Conservation (phyloP, 2,797 vertebrate genomes). For the Oreochromis grahami region DNA sequence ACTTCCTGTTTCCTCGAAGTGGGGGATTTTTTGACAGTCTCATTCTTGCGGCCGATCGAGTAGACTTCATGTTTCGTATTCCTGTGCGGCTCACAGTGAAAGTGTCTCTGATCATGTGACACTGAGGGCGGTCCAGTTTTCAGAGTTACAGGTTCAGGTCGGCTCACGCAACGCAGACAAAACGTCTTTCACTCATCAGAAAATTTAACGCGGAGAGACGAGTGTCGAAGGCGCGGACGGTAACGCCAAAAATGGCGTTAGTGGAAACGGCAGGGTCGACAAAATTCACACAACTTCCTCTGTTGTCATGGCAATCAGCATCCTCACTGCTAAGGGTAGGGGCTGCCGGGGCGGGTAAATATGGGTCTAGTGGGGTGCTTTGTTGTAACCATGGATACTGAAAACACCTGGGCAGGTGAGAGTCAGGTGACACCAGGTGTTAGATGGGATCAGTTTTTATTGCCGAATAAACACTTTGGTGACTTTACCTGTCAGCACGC, state of each 20-base stretch:
- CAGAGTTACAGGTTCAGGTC: no score
- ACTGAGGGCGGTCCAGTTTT: no score
- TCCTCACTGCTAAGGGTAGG: background rate
- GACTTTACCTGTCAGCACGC: background rate
- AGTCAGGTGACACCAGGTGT: background rate
- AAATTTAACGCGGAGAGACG: no score
- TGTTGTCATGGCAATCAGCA: slow-evolving; percentile 22
- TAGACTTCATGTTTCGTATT: background rate
- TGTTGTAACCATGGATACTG: background rate
- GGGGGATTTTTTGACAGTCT: background rate
- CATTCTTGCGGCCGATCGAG: fast-evolving
- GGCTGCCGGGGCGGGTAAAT: background rate
- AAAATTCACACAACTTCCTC: background rate
- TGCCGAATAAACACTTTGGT: background rate
- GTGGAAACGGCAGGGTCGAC: background rate
- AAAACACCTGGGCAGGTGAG: background rate
- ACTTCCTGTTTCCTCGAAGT: background rate
- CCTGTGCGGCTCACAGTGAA: background rate
- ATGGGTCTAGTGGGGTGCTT: background rate
- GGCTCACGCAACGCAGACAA: no score
- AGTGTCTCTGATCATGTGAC: background rate
- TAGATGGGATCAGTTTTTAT: background rate
- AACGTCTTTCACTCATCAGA: no score
- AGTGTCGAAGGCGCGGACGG: no score
- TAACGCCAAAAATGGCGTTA: no score